Evolutionary conservation across 2,888 invertebrate species (phyloP), one percentile per base, ranked within the genome.

Genomic region (Torymus tubicola): DNA sequence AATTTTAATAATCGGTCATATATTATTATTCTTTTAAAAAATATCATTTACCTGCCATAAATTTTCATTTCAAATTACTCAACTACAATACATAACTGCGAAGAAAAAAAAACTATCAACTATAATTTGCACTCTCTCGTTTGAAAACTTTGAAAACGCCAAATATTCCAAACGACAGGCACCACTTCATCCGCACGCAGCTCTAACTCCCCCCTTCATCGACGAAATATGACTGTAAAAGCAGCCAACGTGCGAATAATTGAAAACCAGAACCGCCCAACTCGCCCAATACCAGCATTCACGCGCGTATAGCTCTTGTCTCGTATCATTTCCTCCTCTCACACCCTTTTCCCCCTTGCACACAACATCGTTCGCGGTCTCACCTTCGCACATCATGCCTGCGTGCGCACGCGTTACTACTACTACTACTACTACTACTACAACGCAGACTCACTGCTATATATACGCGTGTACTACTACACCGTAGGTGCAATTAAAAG

Each of bases 401-500:
- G 16, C 55, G 24, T 50, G 31, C 18, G 11, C 42, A 18, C 65
- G 18, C 58, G 24, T 14, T 13, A 13, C 21, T 61, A 14, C 16
- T 64, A 21, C 21, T 50, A 55, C 53, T 67, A 14, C 50, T 42
- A 2, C 16, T 14, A 42, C 53, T 75, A 53, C n/a, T n/a, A n/a
- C n/a, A n/a, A n/a, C n/a, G n/a, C n/a, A n/a, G n/a, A 18, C 16
- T 21, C 14, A 55, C 18, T 1, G 10, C 42, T 57, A 5, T 58
- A 11, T 13, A 60, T n/a, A 67, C 61, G 53, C 42, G 74, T 50
- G 55, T 60, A 61, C 31, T 31, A 31, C 2, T 31, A 31, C 31
- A 31, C 31, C 31, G 53, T 50, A 13, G 5, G 42, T n/a, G 81
- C 78, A 81, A 81, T 81, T 81, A 81, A 81, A 81, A 78, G 73